Evolutionary conservation across 2,797 vertebrate genomes (phyloP).

Genomic region (Acomys russatus): DNA sequence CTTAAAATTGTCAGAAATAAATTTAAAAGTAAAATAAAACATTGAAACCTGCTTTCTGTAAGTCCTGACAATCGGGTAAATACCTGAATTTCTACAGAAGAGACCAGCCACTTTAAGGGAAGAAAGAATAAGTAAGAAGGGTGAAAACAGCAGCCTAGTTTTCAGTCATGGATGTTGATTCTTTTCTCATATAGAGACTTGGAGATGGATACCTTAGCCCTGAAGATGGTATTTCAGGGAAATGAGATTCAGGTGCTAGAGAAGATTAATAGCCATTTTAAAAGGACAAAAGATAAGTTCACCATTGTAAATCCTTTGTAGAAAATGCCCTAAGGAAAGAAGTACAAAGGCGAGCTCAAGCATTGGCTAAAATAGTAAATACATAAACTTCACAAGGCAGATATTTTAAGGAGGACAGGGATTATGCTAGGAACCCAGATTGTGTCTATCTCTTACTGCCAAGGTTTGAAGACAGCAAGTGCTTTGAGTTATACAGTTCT

Average conservation of each 20-base stretch:
- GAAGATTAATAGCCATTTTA: neutral
- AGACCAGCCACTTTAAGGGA: neutral
- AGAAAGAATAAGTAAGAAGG: neutral
- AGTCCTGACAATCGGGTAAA: neutral
- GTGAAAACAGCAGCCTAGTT: neutral
- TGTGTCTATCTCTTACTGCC: neutral
- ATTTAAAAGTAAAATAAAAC: neutral
- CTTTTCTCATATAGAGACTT: neutral
- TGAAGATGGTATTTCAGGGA: neutral
- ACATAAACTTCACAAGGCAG: neutral
- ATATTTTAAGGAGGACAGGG: neutral
- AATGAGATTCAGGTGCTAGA: neutral
- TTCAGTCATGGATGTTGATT: neutral
- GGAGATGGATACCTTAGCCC: neutral
- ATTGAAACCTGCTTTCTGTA: neutral
- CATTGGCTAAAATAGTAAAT: slow-evolving; percentile 7
- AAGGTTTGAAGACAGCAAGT: neutral
- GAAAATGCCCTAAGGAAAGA: neutral
- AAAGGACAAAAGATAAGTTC: neutral
- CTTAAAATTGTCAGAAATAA: neutral
- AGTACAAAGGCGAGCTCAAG: neutral
- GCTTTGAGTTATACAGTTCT: neutral
- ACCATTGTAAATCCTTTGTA: neutral
- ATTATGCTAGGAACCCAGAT: neutral
- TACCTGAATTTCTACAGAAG: neutral